Percentiles rank a stretch among this genome's conserved stretches.
These are phyloP conservation scores for Melieria omissa DNA, from an alignment of 2,888 invertebrate genomes.

Conservation along the genomic window DNA sequence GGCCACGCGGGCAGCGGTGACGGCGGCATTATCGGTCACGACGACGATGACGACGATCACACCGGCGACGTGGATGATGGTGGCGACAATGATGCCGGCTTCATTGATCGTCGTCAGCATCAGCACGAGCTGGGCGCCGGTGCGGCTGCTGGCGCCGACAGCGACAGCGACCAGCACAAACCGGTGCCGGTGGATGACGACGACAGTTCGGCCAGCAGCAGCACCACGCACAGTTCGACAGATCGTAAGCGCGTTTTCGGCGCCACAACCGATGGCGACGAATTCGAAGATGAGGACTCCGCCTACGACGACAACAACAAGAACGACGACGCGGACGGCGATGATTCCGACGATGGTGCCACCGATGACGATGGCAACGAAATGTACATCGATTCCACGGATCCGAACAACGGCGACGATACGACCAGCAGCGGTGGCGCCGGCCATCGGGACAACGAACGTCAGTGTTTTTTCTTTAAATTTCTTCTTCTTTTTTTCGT, in stretches of 20 bases:
- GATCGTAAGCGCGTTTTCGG: constrained; percentile 39
- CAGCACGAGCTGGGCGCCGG: constrained; percentile 37
- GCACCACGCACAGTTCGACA: too few species aligned
- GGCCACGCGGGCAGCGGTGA: constrained; percentile 48
- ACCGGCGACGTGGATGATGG: constrained; percentile 47
- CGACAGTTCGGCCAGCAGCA: not conserved
- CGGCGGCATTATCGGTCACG: constrained; percentile 48
- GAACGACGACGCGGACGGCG: constrained; percentile 41
- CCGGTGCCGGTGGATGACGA: constrained; percentile 25
- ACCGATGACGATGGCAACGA: constrained; percentile 50
- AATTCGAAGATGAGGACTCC: constrained; percentile 37
- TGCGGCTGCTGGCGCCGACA: constrained; percentile 10
- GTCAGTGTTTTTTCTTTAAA: constrained; percentile 62
- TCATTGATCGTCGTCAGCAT: constrained; percentile 37
- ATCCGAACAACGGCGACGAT: constrained; percentile 47
- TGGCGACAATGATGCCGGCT: constrained; percentile 37
- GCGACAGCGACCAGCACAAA: constrained; percentile 35
- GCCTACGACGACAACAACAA: constrained; percentile 35
- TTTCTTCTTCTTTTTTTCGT: constrained; percentile 38
- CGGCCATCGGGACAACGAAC: constrained; percentile 51
- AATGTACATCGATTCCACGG: constrained; percentile 53
- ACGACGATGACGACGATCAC: constrained; percentile 46
- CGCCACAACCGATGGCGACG: constrained; percentile 22
- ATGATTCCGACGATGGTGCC: constrained; percentile 42
- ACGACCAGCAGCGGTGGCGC: constrained; percentile 44